phyloP scores from a whole-genome alignment of 1,140 invertebrate genomes.

The Caenorhabditis elegans region DNA sequence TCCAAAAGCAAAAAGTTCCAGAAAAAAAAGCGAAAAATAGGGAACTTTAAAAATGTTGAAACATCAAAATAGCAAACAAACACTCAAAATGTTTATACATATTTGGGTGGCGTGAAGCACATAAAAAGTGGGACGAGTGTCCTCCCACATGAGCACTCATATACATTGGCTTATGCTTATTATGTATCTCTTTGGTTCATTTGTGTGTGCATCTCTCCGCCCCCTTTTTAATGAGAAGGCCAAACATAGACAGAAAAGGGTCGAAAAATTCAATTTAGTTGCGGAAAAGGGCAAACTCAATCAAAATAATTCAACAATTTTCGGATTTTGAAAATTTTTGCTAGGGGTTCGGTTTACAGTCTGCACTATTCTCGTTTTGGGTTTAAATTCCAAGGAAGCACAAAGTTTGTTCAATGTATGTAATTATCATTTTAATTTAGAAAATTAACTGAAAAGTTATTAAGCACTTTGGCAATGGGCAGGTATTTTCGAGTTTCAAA shows the following conservation, averaged over 20 bases:
- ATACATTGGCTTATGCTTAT: conserved; percentile 15
- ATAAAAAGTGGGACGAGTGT: not conserved
- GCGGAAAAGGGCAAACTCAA: not conserved
- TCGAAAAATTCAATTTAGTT: not conserved
- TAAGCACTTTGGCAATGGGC: too few species aligned
- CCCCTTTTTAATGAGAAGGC: too few species aligned
- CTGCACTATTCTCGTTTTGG: too few species aligned
- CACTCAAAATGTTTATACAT: conserved; percentile 23
- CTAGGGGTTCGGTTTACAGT: too few species aligned
- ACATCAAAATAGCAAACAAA: not conserved
- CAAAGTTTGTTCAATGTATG: too few species aligned
- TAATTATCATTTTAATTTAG: too few species aligned
- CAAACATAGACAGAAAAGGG: not conserved
- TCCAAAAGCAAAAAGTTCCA: too few species aligned
- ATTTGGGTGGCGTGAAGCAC: not conserved
- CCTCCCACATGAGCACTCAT: not conserved
- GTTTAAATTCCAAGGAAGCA: too few species aligned
- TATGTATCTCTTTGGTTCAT: too few species aligned
- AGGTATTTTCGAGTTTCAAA: too few species aligned
- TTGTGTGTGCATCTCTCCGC: too few species aligned
- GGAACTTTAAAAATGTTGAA: not conserved
- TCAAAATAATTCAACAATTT: not conserved
- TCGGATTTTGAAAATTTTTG: not conserved
- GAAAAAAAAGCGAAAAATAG: not conserved
- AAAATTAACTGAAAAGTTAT: too few species aligned